Percentiles rank a stretch among this genome's conserved stretches.
Evolutionary conservation across 2,888 invertebrate species (phyloP).

Genomic region (Diabrotica balteata): DNA sequence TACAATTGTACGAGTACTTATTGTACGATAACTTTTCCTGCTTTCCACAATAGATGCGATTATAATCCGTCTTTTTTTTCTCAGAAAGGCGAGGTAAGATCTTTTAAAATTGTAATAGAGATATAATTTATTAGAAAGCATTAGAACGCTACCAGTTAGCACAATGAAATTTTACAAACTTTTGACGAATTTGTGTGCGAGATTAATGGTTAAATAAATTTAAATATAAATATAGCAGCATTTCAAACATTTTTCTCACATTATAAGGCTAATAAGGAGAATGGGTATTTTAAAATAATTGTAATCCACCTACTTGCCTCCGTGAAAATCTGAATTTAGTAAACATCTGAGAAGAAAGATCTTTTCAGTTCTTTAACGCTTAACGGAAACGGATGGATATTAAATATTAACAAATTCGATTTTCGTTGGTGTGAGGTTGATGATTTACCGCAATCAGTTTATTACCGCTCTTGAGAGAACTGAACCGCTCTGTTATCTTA

Average conservation of each 20-base stretch:
- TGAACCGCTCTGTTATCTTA: too few relatives aligned
- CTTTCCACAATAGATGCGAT: constrained; percentile 40
- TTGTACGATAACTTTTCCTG: too few relatives aligned
- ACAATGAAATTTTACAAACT: constrained; percentile 8
- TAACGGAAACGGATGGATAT: too few relatives aligned
- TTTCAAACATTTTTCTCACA: constrained; percentile 21
- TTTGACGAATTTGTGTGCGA: constrained; percentile 15
- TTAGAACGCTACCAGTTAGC: neutral
- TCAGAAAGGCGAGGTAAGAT: neutral
- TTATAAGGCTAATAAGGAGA: constrained; percentile 10
- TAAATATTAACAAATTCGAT: too few relatives aligned
- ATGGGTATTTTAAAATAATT: neutral
- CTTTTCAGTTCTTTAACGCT: too few relatives aligned
- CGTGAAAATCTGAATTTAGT: too few relatives aligned
- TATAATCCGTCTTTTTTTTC: neutral
- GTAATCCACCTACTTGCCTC: too few relatives aligned
- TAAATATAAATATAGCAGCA: constrained; percentile 8
- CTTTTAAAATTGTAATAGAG: neutral
- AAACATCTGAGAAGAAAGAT: too few relatives aligned
- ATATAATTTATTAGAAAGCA: constrained; percentile 1
- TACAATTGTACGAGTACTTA: constrained; percentile 28
- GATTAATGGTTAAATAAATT: constrained; percentile 19
- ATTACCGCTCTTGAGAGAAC: too few relatives aligned
- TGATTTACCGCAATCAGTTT: too few relatives aligned
- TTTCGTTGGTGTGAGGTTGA: too few relatives aligned